Evolutionary conservation across 2,888 invertebrate genomes (phyloP).

Genomic region (Augochlorella aurata): DNA sequence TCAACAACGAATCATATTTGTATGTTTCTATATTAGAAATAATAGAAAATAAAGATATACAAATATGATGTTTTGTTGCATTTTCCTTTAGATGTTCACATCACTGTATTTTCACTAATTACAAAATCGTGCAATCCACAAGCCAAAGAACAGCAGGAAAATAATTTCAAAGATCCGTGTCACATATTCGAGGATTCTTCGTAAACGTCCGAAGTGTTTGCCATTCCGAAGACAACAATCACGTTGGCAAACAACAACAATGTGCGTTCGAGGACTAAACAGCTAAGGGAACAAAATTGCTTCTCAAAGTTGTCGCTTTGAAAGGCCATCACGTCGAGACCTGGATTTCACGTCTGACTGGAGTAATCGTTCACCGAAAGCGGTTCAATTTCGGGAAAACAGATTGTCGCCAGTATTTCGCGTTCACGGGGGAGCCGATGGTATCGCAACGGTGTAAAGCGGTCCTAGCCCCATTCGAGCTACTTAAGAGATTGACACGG

Average conservation of each 20-base stretch:
- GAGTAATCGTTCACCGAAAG: not conserved
- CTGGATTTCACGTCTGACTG: not conserved
- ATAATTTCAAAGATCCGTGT: no score
- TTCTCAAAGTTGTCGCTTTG: not conserved
- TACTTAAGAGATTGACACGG: slow-evolving; percentile 81
- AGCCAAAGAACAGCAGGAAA: no score
- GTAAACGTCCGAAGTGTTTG: not conserved
- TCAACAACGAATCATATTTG: no score
- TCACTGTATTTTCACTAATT: no score
- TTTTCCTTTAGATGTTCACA: no score
- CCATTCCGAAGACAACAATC: not conserved
- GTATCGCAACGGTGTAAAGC: slow-evolving; percentile 60
- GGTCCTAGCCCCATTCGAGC: slow-evolving; percentile 75
- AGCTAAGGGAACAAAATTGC: not conserved
- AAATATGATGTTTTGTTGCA: no score
- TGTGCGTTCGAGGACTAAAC: no score
- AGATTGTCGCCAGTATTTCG: slow-evolving; percentile 38
- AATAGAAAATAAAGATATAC: no score
- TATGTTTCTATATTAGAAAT: no score
- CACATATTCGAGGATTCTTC: not conserved
- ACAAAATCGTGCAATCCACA: no score
- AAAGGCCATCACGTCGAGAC: not conserved
- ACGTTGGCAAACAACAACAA: not conserved
- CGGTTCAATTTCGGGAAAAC: not conserved
- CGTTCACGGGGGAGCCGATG: slow-evolving; percentile 55